phyloP scores from a whole-genome alignment of 2,113 vertebrate genomes.

The Callopanchax toddi region DNA sequence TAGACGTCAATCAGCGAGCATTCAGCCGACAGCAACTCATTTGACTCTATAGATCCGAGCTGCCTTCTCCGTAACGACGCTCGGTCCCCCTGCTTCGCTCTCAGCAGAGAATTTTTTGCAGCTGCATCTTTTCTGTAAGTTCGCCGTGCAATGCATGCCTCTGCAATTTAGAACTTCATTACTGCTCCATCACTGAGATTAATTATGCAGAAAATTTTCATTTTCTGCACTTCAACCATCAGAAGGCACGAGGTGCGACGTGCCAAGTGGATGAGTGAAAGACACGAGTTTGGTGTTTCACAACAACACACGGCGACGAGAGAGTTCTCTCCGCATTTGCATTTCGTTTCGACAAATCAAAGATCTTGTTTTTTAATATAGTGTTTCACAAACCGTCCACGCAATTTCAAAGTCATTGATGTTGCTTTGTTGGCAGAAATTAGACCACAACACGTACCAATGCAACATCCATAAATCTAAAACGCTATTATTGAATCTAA shows the following conservation, averaged over 20 bases:
- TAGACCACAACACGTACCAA: background rate
- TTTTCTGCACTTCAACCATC: constrained; percentile 60
- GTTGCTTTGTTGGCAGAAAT: background rate
- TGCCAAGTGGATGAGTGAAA: constrained; percentile 44
- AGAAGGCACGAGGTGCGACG: constrained; percentile 30
- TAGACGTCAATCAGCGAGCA: constrained; percentile 60
- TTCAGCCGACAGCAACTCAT: constrained; percentile 55
- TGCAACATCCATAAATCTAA: background rate
- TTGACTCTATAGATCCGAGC: constrained; percentile 47
- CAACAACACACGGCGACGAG: background rate
- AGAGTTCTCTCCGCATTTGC: too few relatives aligned
- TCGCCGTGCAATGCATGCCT: constrained; percentile 11
- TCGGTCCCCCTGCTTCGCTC: background rate
- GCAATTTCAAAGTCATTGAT: too few relatives aligned
- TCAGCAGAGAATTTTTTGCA: constrained; percentile 29
- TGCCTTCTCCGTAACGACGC: constrained; percentile 34
- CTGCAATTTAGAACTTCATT: constrained; percentile 65
- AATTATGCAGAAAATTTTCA: constrained; percentile 71
- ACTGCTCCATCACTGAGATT: constrained; percentile 62
- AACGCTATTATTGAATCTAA: background rate
- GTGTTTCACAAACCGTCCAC: too few relatives aligned
- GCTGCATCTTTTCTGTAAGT: constrained; percentile 44
- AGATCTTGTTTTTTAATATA: too few relatives aligned
- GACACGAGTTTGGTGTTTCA: constrained; percentile 2
- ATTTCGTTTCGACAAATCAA: background rate